phyloP scores from a whole-genome alignment of 2,113 vertebrate genomes.

The Rattus rattus region DNA sequence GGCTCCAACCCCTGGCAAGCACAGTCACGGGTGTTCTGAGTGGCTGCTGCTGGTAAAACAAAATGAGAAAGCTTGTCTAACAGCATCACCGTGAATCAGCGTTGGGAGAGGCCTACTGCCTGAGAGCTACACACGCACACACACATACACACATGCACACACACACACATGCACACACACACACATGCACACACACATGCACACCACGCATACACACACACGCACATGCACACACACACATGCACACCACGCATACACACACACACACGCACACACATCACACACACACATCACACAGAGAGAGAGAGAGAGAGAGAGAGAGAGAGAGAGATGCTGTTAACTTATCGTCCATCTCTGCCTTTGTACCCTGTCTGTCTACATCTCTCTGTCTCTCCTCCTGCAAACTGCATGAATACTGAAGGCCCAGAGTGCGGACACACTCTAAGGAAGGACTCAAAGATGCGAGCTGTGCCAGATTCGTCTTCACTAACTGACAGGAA shows the following conservation, averaged over 20 bases:
- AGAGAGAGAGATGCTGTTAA: background rate
- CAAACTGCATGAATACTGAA: background rate
- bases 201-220: too few species aligned
- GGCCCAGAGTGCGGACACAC: background rate
- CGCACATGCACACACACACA: background rate
- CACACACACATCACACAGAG: background rate
- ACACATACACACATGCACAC: background rate
- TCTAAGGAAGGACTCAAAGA: background rate
- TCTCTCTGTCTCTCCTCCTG: background rate
- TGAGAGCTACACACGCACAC: background rate
- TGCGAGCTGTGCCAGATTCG: constrained; percentile 20
- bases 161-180: too few species aligned
- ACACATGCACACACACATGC: background rate
- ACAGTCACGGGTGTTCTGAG: background rate
- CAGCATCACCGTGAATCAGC: background rate
- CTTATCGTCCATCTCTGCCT: background rate
- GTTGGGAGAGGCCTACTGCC: background rate
- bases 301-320: too few species aligned
- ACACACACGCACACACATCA: too few species aligned
- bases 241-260: too few species aligned
- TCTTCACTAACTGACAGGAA: constrained; percentile 54
- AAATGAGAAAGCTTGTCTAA: background rate
- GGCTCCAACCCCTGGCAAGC: too few species aligned
- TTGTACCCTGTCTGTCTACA: background rate
- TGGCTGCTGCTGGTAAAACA: background rate